Conservation (phyloP, 2,888 invertebrate species). For the Amiota minor region DNA sequence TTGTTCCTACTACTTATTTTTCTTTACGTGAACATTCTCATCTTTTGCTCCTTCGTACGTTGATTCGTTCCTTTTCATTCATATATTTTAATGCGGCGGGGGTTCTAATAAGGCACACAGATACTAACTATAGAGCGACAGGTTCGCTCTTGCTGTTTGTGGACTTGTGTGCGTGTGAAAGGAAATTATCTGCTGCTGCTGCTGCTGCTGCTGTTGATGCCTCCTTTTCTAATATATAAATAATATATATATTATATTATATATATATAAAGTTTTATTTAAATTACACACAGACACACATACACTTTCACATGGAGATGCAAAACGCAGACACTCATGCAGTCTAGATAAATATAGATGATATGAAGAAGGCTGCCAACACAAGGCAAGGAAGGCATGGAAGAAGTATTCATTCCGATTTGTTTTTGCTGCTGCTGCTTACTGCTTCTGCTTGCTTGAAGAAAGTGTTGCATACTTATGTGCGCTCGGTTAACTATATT, state of each 20-base stretch:
- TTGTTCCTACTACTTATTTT: slow-evolving; percentile 28
- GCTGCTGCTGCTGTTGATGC: background rate
- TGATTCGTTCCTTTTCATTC: slow-evolving; percentile 37
- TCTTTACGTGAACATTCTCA: background rate
- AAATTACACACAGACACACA: background rate
- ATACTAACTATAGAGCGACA: background rate
- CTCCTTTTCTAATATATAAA: slow-evolving; percentile 60
- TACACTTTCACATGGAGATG: slow-evolving; percentile 5
- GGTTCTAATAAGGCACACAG: slow-evolving; percentile 61
- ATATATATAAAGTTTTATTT: slow-evolving; percentile 31
- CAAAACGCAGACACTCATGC: slow-evolving; percentile 23
- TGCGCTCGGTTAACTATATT: slow-evolving; percentile 18
- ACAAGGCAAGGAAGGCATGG: too few relatives aligned
- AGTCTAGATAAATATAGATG: slow-evolving; percentile 39
- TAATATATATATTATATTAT: slow-evolving; percentile 64
- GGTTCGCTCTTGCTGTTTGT: slow-evolving; percentile 49
- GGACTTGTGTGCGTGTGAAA: slow-evolving; percentile 49
- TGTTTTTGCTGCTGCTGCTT: background rate
- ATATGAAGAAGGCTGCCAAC: too few relatives aligned
- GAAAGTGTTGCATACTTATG: slow-evolving; percentile 27
- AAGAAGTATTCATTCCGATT: too few relatives aligned
- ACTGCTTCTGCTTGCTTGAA: background rate
- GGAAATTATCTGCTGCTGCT: slow-evolving; percentile 63
- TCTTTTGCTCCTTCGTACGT: background rate
- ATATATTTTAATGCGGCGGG: slow-evolving; percentile 35